Base-by-base conservation (phyloP, 2,888 invertebrate genomes). In the Drosophila lutescens region DNA sequence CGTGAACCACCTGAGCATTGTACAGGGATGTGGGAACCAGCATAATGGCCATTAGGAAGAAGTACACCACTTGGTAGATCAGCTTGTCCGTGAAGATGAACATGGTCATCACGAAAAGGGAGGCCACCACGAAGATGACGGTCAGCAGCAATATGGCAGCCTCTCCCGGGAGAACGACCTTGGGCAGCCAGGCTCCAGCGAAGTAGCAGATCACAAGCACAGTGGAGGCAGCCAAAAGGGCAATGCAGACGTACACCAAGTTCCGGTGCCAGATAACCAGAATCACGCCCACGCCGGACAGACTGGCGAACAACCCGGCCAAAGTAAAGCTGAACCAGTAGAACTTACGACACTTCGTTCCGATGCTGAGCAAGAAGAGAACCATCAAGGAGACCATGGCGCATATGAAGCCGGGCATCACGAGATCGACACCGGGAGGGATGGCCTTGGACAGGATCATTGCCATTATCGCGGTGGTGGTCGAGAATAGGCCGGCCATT, bases 121-220 rank as follows among this genome's bases (percentile, higher is more conserved):
- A 36, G 8, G 2, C 10, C 20, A 58, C 2, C 0, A 49, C 26
- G 34, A 76, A 76, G 2, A 65, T 0, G 2, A 75, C n/a, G 0
- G 75, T 13, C 8, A 51, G 8, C 0, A 61, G 7, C 6, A 34
- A 40, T 10, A 81, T 17, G 4, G 46, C 4, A 0, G 66, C 20
- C 20, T 75, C 66, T 10, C 81, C 77, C n/a, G 79, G 79, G 43
- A 81, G 49, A 2, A 63, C 1, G 0, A 2, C 6, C n/a, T 9
- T 13, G 5, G 79, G 81, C 30, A 78, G 30, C 23, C 46, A 40
- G 15, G 56, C 49, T 0, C 79, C 79, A 4, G 59, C 12, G 0
- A 54, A 2, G 46, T 76, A 77, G 58, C 50, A 59, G 1, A 44
- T 0, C 0, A 60, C 0, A 2, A 34, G n/a, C 17, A 47, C 10